Percentiles rank a stretch among this genome's conserved stretches.
phyloP scores from a whole-genome alignment of 2,888 invertebrate species.

The Leptarthrus brevirostris region DNA sequence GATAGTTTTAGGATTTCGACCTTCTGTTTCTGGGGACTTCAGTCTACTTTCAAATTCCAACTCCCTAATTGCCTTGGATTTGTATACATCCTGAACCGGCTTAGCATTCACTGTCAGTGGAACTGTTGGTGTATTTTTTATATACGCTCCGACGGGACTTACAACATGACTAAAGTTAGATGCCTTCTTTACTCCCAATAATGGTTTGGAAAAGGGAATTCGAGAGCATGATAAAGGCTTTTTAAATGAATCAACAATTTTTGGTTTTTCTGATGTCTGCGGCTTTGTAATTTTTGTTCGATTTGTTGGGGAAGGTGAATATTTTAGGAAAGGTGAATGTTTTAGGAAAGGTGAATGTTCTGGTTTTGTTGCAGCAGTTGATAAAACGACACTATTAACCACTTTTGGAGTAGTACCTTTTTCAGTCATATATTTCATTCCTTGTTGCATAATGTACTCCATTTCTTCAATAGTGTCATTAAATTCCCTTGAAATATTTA shows the following conservation, averaged over 20 bases:
- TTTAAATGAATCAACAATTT: slow-evolving; percentile 55
- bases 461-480: slow-evolving; percentile 68
- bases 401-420: slow-evolving; percentile 30
- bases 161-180: slow-evolving; percentile 62
- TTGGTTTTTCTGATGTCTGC: neutral
- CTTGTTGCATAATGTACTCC: slow-evolving; percentile 65
- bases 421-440: slow-evolving; percentile 61
- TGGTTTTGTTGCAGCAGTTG: slow-evolving; percentile 33
- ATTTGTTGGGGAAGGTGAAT: neutral
- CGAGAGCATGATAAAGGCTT: slow-evolving; percentile 54
- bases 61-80: slow-evolving; percentile 58
- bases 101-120: slow-evolving; percentile 64
- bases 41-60: slow-evolving; percentile 58
- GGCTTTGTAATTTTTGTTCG: neutral
- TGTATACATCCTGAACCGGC: slow-evolving; percentile 51
- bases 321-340: neutral
- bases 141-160: slow-evolving; percentile 67
- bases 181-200: slow-evolving; percentile 25
- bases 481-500: slow-evolving; percentile 58
- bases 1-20: neutral
- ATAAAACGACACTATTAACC: neutral
- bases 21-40: neutral
- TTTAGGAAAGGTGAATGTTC: slow-evolving; percentile 28
- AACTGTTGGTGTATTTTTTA: slow-evolving; percentile 64
- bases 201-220: slow-evolving; percentile 49